phyloP scores from a whole-genome alignment of 2,113 vertebrate genomes.

The Zapus hudsonius region DNA sequence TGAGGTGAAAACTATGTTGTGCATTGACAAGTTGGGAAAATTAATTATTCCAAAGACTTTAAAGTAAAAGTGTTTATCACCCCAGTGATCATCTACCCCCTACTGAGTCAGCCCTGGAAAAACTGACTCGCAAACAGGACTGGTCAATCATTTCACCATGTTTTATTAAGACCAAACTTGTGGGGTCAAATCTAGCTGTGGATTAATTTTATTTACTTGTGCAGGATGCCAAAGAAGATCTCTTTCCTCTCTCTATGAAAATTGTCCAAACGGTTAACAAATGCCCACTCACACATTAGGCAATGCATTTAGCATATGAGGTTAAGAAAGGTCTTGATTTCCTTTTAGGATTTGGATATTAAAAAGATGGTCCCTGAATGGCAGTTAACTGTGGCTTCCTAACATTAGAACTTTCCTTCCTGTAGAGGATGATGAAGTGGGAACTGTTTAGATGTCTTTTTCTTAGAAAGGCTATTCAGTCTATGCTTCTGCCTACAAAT shows the following conservation, averaged over 20 bases:
- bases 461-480: not conserved
- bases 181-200: not conserved
- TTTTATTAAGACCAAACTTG: not conserved
- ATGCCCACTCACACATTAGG: not conserved
- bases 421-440: not conserved
- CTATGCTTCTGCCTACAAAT: constrained; percentile 10
- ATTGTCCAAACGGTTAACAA: not conserved
- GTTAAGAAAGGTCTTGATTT: not conserved
- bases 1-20: no score
- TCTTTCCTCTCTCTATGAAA: not conserved
- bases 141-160: not conserved
- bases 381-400: not conserved
- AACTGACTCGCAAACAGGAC: not conserved
- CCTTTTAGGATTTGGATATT: not conserved
- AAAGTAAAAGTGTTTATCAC: not conserved
- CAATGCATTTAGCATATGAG: not conserved
- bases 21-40: no score
- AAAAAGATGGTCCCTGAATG: not conserved
- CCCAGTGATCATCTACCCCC: not conserved
- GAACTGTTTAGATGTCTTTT: not conserved
- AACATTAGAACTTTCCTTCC: not conserved
- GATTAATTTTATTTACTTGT: constrained; percentile 1
- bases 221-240: not conserved
- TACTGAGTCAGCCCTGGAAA: not conserved
- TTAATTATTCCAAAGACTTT: constrained; percentile 4